Base-by-base conservation (phyloP, 2,797 vertebrate species). In the Ptychadena robeensis region DNA sequence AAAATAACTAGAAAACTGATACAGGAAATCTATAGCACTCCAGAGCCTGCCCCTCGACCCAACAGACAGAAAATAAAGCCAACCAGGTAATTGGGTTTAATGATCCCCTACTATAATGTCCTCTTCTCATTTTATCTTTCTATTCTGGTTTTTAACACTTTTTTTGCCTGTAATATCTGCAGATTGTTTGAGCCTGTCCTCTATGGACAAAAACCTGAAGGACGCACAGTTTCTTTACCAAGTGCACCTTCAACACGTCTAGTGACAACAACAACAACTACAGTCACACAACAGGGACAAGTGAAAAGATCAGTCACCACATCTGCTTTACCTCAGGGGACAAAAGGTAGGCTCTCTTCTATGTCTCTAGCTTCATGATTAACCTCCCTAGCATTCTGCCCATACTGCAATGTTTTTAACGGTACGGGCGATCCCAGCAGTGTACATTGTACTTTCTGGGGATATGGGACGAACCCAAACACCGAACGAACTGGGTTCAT, bases 101-200 rank as follows among this genome's bases (percentile, higher is more conserved):
- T 30, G 9, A 8, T 22, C 40, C 30, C 2, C 35, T 61, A 15
- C 0, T 37, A 34, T 7, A 38, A 22, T 5, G 38, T 18, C 4
- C 7, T 22, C 2, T 69, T 3, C 9, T 73, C 30, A 31, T 48
- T 28, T 9, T 22, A 12, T 9, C 44, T 30, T 25, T 73, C 3
- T 34, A 34, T 37, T 30, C 14, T 9, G 22, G 9, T 28, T 0
- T 34, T n/a, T 15, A 28, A 2, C 53, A 15, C 64, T 61, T 73
- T 11, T n/a, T n/a, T n/a, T n/a, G n/a, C n/a, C n/a, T n/a, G n/a
- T n/a, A 32, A 35, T 28, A 31, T 0, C 0, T 85, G 64, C 66
- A 97, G 96, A 89, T 92, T 97, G 89, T 97, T 97, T 85, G 94
- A 96, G 88, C 94, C 95, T 0, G 96, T 97, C 61, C 94, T 94